phyloP scores from a whole-genome alignment of 1,140 invertebrate species.

The Drosophila orosa region DNA sequence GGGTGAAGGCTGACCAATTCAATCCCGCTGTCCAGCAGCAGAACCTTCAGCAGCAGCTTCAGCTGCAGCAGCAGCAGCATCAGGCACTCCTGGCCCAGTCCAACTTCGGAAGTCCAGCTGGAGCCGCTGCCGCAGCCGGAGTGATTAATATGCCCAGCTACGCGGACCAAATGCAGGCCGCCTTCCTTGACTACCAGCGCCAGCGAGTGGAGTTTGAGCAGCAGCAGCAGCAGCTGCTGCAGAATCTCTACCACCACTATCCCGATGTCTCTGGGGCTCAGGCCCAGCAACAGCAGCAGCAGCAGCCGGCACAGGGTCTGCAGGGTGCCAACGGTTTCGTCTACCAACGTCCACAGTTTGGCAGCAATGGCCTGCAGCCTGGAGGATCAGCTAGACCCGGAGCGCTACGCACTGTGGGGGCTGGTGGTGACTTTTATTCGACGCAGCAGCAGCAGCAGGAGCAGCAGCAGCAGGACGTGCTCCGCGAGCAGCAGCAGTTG shows the following conservation, averaged over 20 bases:
- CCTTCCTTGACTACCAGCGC: constrained; percentile 67
- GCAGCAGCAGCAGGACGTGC: constrained; percentile 64
- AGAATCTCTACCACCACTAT: constrained; percentile 60
- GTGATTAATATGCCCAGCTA: constrained; percentile 47
- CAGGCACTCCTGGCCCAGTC: constrained; percentile 8
- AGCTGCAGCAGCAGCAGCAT: constrained; percentile 26
- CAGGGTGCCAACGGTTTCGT: constrained; percentile 6
- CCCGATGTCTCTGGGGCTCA: constrained; percentile 52
- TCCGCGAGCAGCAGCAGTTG: constrained; percentile 67
- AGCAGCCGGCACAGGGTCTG: constrained; percentile 2
- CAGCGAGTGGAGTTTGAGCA: constrained; percentile 66
- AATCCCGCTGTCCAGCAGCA: constrained; percentile 4
- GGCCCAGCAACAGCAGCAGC: constrained; percentile 7
- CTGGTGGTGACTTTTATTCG: constrained; percentile 53
- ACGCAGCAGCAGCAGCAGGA: constrained; percentile 68
- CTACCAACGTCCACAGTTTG: constrained; percentile 25
- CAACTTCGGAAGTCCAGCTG: not conserved
- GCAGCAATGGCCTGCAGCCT: constrained; percentile 55
- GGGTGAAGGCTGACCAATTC: not conserved
- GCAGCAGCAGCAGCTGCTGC: constrained; percentile 69
- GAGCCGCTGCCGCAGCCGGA: not conserved
- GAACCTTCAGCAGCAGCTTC: constrained; percentile 22
- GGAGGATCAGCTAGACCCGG: not conserved
- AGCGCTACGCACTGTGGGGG: not conserved
- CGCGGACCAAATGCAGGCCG: constrained; percentile 72